Evolutionary conservation across 2,797 vertebrate genomes (phyloP), one percentile per base, ranked within the genome.

Genomic region (Coregonus sp.): DNA sequence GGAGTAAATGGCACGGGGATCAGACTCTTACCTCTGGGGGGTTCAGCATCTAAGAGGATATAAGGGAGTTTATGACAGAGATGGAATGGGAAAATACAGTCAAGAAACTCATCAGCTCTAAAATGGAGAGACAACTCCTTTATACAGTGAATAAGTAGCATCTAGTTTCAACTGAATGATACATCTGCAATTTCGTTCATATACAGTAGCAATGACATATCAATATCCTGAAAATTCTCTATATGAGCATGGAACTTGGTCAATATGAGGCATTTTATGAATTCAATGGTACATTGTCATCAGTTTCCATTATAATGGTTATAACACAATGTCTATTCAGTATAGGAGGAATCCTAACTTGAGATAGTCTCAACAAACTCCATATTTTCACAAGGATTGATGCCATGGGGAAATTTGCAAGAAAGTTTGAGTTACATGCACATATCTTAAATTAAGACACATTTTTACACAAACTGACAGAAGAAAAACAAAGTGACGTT

Each of bases 11-110:
- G 52, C 33, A 72, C 33, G 75, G 84, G 80, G 89, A 85, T 80
- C 51, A 82, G 81, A 77, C 31, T 88, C 94, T 95, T 95, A 95
- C 95, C 95, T 95, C 95, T 91, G 90, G 93, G 93, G 81, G 91
- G 92, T 93, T 59, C 94, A 92, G 92, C 93, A 93, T 94, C 92
- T 93, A 93, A 91, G 87, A 92, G 88, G 91, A 95, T 93, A 95
- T 88, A 93, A 91, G 93, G 92, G 90, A 94, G 94, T 91, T 94
- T 95, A 94, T 89, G 88, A 87, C 73, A 94, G 20, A 70, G 92
- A 94, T 85, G 91, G 89, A 86, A 93, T 76, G 83, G 83, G 91
- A 31, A 66, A 31, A 66, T 94, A 86, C 89, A 90, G 92, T 91
- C 90, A 80, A 92, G 87, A 72, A 75, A 85, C 89, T 40, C 29